phyloP scores from a whole-genome alignment of 2,888 invertebrate genomes.

The Drosophila sordidula region DNA sequence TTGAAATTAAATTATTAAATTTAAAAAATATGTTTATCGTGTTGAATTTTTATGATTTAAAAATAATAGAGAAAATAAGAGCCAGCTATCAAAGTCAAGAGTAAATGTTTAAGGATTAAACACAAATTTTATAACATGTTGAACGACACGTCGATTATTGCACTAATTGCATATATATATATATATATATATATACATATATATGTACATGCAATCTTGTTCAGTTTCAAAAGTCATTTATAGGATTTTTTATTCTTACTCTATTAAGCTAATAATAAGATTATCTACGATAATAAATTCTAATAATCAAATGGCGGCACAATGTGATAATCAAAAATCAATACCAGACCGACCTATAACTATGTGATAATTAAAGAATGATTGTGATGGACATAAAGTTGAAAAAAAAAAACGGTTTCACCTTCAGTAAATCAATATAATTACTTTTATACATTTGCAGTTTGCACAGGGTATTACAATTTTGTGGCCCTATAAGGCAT shows the following conservation, averaged over 20 bases:
- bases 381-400: background rate
- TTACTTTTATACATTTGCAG: background rate
- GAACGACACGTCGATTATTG: background rate
- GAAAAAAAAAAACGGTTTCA: background rate
- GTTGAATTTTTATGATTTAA: too few relatives aligned
- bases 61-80: too few relatives aligned
- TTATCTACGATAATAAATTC: background rate
- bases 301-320: background rate
- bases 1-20: too few relatives aligned
- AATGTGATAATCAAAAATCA: background rate
- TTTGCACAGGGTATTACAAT: background rate
- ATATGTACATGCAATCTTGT: too few relatives aligned
- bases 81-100: too few relatives aligned
- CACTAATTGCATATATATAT: background rate
- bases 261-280: background rate
- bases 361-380: constrained; percentile 3
- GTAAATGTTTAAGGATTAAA: too few relatives aligned
- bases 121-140: too few relatives aligned
- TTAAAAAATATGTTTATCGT: too few relatives aligned
- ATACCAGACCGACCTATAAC: background rate
- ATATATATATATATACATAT: too few relatives aligned
- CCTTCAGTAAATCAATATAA: background rate
- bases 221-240: too few relatives aligned
- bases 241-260: too few relatives aligned
- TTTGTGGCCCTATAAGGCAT: background rate